Conservation (phyloP, 2,888 invertebrate genomes). For the Nudaria mundana region DNA sequence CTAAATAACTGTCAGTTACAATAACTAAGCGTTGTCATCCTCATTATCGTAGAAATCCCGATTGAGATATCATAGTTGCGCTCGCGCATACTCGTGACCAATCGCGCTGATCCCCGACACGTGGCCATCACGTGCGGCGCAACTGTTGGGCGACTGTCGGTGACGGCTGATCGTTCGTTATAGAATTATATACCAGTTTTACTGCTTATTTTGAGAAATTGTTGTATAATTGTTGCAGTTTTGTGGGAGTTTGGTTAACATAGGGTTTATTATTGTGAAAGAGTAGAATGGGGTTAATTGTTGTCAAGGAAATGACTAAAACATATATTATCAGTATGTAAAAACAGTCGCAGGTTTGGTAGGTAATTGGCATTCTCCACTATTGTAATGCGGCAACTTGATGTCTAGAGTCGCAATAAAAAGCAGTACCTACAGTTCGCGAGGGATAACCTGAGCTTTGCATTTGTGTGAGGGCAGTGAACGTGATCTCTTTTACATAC, state of each 20-base stretch:
- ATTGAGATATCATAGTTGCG: constrained; percentile 54
- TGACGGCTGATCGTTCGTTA: constrained; percentile 18
- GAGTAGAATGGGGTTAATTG: constrained; percentile 4
- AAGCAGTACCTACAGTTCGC: too few relatives aligned
- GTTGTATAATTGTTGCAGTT: constrained; percentile 29
- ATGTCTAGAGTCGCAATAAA: too few relatives aligned
- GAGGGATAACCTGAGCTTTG: too few relatives aligned
- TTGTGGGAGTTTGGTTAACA: constrained; percentile 11
- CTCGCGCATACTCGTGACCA: constrained; percentile 21
- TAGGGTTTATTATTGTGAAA: constrained; percentile 3
- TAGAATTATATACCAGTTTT: constrained; percentile 21
- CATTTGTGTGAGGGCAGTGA: too few relatives aligned
- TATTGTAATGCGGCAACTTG: too few relatives aligned
- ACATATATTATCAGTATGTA: neutral
- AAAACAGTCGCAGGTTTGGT: too few relatives aligned
- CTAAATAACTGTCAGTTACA: constrained; percentile 22
- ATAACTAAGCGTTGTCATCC: constrained; percentile 65
- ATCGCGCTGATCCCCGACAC: constrained; percentile 37
- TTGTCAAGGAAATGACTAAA: too few relatives aligned
- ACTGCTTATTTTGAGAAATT: constrained; percentile 26
- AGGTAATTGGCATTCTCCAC: too few relatives aligned
- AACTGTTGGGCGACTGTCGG: constrained; percentile 45
- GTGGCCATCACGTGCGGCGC: constrained; percentile 54
- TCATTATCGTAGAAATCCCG: constrained; percentile 61
- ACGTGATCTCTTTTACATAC: too few relatives aligned